phyloP scores from a whole-genome alignment of 1,140 invertebrate species.

The Phocides pigmalion region DNA sequence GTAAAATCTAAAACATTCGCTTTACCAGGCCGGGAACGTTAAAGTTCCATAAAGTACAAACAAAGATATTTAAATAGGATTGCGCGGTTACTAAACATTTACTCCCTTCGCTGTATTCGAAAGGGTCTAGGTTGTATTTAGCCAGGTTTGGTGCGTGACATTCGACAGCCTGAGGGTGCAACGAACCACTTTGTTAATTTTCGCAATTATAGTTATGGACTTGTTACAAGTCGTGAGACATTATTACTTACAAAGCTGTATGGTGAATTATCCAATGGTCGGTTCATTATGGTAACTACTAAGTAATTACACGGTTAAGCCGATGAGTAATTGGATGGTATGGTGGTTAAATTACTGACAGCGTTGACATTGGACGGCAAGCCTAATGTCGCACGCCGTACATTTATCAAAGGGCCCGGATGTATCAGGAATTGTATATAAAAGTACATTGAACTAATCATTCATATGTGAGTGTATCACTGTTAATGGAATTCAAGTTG shows the following conservation, averaged over 20 bases:
- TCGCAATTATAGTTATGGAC: background rate
- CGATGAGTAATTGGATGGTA: background rate
- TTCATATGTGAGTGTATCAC: background rate
- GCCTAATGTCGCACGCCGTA: background rate
- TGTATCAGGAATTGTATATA: background rate
- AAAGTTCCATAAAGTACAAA: background rate
- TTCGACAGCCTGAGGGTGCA: background rate
- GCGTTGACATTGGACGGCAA: background rate
- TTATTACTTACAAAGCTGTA: background rate
- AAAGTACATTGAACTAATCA: background rate
- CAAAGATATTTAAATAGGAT: slow-evolving; percentile 1
- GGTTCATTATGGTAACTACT: slow-evolving; percentile 6
- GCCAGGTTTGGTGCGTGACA: background rate
- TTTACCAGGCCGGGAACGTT: background rate
- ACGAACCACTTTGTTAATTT: background rate
- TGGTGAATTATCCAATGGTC: background rate
- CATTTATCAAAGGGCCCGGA: background rate
- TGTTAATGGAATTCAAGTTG: too few relatives aligned
- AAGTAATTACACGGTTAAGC: background rate
- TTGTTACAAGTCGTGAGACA: background rate
- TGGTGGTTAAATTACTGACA: background rate
- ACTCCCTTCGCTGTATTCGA: background rate
- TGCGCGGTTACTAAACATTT: slow-evolving; percentile 1
- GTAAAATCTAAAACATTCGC: slow-evolving; percentile 10
- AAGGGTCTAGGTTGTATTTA: background rate